Evolutionary conservation across 1,140 invertebrate species (phyloP), one percentile per base, ranked within the genome.

Genomic region (Caenorhabditis latens): DNA sequence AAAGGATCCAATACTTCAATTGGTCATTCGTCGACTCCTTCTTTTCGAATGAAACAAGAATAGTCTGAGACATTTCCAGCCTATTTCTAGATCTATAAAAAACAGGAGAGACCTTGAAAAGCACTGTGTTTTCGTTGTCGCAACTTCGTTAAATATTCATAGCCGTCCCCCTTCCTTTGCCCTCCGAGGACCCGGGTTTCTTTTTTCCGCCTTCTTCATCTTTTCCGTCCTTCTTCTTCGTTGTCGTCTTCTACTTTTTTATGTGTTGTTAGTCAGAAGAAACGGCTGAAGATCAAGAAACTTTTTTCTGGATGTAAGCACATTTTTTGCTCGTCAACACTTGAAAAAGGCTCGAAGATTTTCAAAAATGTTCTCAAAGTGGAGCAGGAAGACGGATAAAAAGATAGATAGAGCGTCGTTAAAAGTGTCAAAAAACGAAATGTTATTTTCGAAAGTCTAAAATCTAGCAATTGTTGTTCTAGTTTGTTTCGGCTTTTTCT

Each of bases 231-330:
- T 71, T 61, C 58, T 61, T 61, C 58, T 61, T 61, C 58, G 16
- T 61, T n/a, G 9, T 40, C 71, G 24, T 79, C 46, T 79, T 79
- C 71, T 21, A 48, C 46, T 50, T 79, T 79, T 79, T 79, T 50
- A 79, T 79, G 71, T 79, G 71, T 50, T 79, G 71, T 79, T 79
- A 79, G 46, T 13, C 46, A 79, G 46, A 79, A 79, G 46, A 79
- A 79, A 79, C 71, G 71, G 71, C 71, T 79, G 71, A 79, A 79
- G 71, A 79, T 79, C 71, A 79, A 79, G 71, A 79, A 79, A 79
- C 71, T 79, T 79, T 79, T 79, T 79, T 71, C 46, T 61, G 42
- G 42, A 46, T 71, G 65, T 79, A 79, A 21, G 21, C 40, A 42
- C 71, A 79, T 79, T 48, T 79, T 48, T 79, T 79, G 71, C 71